Base-by-base conservation (phyloP, 2,113 vertebrate genomes). In the Ciconia stormi region DNA sequence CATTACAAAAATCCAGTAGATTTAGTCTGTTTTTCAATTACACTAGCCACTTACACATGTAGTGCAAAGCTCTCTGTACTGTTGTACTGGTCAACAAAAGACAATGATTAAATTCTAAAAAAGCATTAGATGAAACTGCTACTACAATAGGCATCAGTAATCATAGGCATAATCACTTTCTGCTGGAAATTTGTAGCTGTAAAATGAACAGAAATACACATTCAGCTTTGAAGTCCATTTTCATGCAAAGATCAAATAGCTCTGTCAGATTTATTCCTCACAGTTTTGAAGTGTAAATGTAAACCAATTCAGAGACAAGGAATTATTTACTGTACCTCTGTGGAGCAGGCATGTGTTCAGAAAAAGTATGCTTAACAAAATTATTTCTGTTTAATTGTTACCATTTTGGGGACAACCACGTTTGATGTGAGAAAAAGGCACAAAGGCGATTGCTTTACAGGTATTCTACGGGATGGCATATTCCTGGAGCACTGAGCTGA, bases 11-110 rank as follows among this genome's bases (percentile, higher is more conserved):
- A 98, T 98, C 98, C 95, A 94, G 97, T 97, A 98, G 98, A 98
- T 98, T 98, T 97, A 82, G 96, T 96, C 97, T 98, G 95, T 97
- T 98, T 98, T 99, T 98, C 98, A 98, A 99, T 99, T 98, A 98
- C 97, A 98, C 97, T 97, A 96, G 79, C 98, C 99, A 98, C 98
- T 98, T 98, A 98, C 97, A 97, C 85, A 67, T 96, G 97, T 90
- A 91, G 93, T 71, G 97, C 96, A 92, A 89, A 97, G 98, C 98
- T 98, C 98, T 98, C 97, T 95, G 96, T 93, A 90, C 97, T 97
- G 98, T 99, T 99, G 98, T 99, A 84, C 97, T 98, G 91, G 95
- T 96, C 97, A 97, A 99, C 98, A 99, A 99, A 99, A 98, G 99
- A 99, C 99, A 99, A 99, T 99, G 98, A 99, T 98, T 98, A 97